Base-by-base conservation (phyloP, 2,888 invertebrate species). In the Camptogramma bilineatum region DNA sequence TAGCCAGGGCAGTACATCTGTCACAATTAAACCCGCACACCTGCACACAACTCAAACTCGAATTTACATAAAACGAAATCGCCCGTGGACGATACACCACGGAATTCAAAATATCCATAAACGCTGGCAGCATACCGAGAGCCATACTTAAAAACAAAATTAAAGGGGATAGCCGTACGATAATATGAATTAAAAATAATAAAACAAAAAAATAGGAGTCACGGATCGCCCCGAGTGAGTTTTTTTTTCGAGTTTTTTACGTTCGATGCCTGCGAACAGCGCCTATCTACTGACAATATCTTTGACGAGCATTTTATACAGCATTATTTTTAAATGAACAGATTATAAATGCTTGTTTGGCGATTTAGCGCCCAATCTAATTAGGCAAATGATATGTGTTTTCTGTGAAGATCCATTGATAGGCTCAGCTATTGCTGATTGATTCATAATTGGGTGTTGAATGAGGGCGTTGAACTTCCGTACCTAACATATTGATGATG, bases 101-200 rank as follows among this genome's bases (percentile, higher is more conserved):
- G 90, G 92, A 91, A 91, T 92, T 90, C 87, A 75, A 87, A 91
- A 90, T 89, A 91, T 89, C 91, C 90, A 91, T 91, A 91, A 92
- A 91, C 86, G 88, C 91, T 90, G 90, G 80, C 91, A 91, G 91
- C 90, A 91, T 90, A 88, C 89, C 90, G 86, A 85, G 87, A 86
- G 82, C 91, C 91, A 91, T 91, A 92, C 91, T 93, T 92, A 92
- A 93, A 93, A 91, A 91, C 92, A 90, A 93, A 93, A 93, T 92
- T 93, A 92, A 93, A 93, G 93, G 90, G 93, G 91, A 91, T 91
- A 91, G 91, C 91, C 88, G 84, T 88, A 90, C 91, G 90, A 92
- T 93, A 92, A 92, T 92, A 93, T 92, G 92, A 92, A 92, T 93
- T 91, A 92, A 92, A 92, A 93, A 92, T 91, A 91, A 91, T 91